These are phyloP conservation scores for Apis cerana DNA, from an alignment of 1,140 invertebrate genomes.

Conservation along the genomic window DNA sequence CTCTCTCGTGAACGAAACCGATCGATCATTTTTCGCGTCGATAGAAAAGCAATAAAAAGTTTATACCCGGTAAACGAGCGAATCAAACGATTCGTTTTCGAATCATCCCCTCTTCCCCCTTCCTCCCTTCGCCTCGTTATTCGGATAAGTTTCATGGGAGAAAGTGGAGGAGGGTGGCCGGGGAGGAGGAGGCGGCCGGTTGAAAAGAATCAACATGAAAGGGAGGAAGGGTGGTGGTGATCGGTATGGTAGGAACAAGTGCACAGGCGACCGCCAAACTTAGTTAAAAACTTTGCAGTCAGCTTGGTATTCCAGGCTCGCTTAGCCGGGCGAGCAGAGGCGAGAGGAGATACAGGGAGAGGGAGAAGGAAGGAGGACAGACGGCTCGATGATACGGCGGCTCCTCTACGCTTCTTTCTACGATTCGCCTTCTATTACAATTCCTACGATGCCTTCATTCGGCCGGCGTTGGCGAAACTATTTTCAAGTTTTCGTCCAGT, in stretches of 20 bases:
- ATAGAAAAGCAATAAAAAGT: conserved; percentile 33
- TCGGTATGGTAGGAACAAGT: conserved; percentile 47
- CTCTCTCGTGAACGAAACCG: background rate
- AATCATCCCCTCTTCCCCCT: conserved; percentile 43
- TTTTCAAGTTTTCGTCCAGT: conserved; percentile 72
- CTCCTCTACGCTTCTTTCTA: conserved; percentile 34
- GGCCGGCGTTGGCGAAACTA: conserved; percentile 62
- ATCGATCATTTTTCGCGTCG: background rate
- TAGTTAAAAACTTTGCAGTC: conserved; percentile 75
- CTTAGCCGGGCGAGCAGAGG: conserved; percentile 17
- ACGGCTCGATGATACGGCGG: background rate
- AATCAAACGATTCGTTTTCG: conserved; percentile 54
- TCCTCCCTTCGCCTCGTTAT: conserved; percentile 28
- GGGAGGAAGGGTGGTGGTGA: conserved; percentile 46
- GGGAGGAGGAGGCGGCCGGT: conserved; percentile 6
- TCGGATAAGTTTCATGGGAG: conserved; percentile 56
- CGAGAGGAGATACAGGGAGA: conserved; percentile 5
- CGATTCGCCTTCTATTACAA: conserved; percentile 4
- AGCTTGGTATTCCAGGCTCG: conserved; percentile 72
- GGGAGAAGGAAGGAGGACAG: conserved; percentile 14
- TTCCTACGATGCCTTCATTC: conserved; percentile 26
- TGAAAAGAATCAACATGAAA: conserved; percentile 66
- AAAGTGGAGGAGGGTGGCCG: conserved; percentile 34
- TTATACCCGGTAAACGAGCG: conserved; percentile 34
- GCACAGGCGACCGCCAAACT: conserved; percentile 67